phyloP scores from a whole-genome alignment of 2,113 vertebrate species.

The Campylorhamphus procurvoides region DNA sequence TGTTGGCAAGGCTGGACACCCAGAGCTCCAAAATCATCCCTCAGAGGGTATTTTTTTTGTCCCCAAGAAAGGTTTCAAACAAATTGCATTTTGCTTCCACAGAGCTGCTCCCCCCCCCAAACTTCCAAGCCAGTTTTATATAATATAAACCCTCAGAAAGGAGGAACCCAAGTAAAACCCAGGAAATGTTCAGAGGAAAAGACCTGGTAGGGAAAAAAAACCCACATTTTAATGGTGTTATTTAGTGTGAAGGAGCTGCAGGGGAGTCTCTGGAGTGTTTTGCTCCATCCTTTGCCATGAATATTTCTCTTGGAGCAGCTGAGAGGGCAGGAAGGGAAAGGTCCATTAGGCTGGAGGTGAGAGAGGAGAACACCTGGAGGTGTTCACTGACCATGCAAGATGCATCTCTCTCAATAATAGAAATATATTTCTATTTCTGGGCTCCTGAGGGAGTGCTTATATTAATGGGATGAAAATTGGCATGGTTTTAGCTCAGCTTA shows the following conservation, averaged over 20 bases:
- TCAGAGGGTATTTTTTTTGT: background rate
- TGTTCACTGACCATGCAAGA: background rate
- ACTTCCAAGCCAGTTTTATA: background rate
- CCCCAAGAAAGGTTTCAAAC: background rate
- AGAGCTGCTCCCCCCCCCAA: background rate
- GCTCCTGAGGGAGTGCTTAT: background rate
- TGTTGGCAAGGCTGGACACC: fast-evolving
- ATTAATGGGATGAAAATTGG: background rate
- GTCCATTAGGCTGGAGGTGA: slow-evolving; percentile 23
- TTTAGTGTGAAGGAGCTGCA: background rate
- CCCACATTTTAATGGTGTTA: background rate
- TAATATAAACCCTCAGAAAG: background rate
- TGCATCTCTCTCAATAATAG: background rate
- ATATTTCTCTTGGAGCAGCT: slow-evolving; percentile 28
- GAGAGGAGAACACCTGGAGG: background rate
- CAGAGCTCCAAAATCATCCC: background rate
- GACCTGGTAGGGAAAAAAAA: background rate
- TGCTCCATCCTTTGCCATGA: background rate
- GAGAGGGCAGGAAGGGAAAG: slow-evolving; percentile 21
- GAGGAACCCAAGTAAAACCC: background rate
- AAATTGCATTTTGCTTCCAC: background rate
- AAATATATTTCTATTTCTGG: background rate
- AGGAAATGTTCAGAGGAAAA: background rate
- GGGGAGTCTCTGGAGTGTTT: background rate
- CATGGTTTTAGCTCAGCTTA: background rate